These are phyloP conservation scores for Aricia agestis DNA, from an alignment of 1,140 invertebrate genomes.

Conservation along the genomic window DNA sequence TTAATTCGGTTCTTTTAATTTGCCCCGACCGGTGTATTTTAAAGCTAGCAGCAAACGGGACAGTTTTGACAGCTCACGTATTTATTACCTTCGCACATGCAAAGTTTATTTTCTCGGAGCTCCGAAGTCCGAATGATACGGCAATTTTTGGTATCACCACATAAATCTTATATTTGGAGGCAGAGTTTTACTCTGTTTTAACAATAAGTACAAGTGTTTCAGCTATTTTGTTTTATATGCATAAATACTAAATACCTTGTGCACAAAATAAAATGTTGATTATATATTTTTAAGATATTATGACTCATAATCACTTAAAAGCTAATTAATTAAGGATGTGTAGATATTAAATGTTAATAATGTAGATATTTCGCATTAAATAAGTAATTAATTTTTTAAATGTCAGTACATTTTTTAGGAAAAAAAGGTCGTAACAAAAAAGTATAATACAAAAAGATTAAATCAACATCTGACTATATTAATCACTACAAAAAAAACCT, in stretches of 20 bases:
- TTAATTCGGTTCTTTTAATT: slow-evolving; percentile 53
- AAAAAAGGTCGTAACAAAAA: slow-evolving; percentile 2
- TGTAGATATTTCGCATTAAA: neutral
- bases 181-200: no score
- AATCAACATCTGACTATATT: slow-evolving; percentile 7
- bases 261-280: no score
- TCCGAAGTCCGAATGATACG: slow-evolving; percentile 22
- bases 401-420: slow-evolving; percentile 9
- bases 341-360: neutral
- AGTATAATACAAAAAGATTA: neutral
- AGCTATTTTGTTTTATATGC: no score
- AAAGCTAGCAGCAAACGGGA: slow-evolving; percentile 34
- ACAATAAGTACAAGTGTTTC: no score
- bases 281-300: neutral
- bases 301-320: neutral
- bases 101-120: slow-evolving; percentile 23
- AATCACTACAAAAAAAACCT: neutral
- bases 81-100: slow-evolving; percentile 38
- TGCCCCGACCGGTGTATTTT: slow-evolving; percentile 40
- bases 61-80: slow-evolving; percentile 36
- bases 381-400: slow-evolving; percentile 6
- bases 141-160: slow-evolving; percentile 1
- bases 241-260: no score
- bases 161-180: neutral
- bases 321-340: slow-evolving; percentile 2